Evolutionary conservation across 2,113 vertebrate species (phyloP).

Genomic region (Pyxicephalus adspersus): DNA sequence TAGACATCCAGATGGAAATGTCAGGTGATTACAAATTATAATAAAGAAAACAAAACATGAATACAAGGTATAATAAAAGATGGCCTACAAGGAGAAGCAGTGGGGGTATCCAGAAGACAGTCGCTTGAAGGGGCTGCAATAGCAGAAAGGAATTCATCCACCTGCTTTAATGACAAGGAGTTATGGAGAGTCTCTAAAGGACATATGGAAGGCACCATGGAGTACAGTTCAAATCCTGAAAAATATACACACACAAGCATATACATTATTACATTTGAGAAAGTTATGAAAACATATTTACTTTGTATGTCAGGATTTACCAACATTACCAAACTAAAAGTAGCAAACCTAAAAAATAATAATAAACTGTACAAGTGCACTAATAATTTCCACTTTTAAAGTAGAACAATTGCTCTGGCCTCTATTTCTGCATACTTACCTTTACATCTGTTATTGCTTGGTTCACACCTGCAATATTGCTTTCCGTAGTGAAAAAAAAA

Average conservation of each 20-base stretch:
- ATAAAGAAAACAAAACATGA: not conserved
- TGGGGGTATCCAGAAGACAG: constrained; percentile 67
- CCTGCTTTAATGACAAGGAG: constrained; percentile 88
- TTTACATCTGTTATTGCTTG: not conserved
- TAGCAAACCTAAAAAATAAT: not conserved
- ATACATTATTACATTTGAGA: not conserved
- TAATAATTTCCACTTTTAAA: not conserved
- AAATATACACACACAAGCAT: constrained; percentile 49
- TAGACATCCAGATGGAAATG: too few species aligned
- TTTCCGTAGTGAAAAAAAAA: too few species aligned
- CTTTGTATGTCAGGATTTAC: not conserved
- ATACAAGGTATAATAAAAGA: not conserved
- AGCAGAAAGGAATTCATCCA: constrained; percentile 87
- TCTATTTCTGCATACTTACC: constrained; percentile 11
- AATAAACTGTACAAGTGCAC: not conserved
- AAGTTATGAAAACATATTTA: not conserved
- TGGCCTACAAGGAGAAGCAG: constrained; percentile 67
- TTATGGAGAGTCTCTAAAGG: constrained; percentile 91
- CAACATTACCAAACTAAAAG: not conserved
- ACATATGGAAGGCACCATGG: constrained; percentile 92
- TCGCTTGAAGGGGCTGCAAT: constrained; percentile 78
- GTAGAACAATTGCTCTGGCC: not conserved
- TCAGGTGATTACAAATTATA: too few species aligned
- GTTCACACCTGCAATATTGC: not conserved
- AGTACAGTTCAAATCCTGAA: constrained; percentile 87